Evolutionary conservation across 2,113 vertebrate genomes (phyloP), one percentile per base, ranked within the genome.

Genomic region (Copsychus sechellarum): DNA sequence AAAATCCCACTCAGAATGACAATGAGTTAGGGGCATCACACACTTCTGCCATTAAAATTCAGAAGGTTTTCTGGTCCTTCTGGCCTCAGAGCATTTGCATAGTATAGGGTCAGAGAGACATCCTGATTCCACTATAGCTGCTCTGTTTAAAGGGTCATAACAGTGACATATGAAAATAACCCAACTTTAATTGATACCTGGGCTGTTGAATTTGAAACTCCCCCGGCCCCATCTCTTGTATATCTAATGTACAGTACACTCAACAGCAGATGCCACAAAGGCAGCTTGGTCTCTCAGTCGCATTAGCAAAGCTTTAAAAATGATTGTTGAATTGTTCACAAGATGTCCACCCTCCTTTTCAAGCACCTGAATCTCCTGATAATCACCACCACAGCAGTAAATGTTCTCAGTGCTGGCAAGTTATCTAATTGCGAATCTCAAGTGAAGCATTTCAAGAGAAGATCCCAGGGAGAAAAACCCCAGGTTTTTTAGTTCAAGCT

Each of bases 151-250:
- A 85, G 82, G 91, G 93, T 89, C 96, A 81, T n/a, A 40, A 81
- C 12, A 36, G 77, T 92, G 93, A 95, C 95, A 96, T 78, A 81
- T 71, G 87, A 97, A 96, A 95, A 89, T 94, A 90, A 82, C 66
- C 80, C 90, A 67, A 74, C 71, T 96, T 92, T 97, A 97, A 97
- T 87, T 96, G 96, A 96, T 93, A 91, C 90, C 92, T 6, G 31
- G 93, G 89, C 90, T 56, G 91, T 45, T 88, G 77, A 92, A 96
- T 95, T 78, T 85, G n/a, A 97, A 94, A 82, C 83, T 96, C 94
- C 83, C 86, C 76, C 60, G 69, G 87, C 80, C 94, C 87, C 73
- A 66, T 93, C 67, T 83, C 81, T 93, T 91, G 90, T 96, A 86
- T 93, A 88, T 90, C 92, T 95, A 94, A 96, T 80, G 90, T 81